A percentile compares a stretch with the other conserved stretches of the same genome.
Conservation (phyloP, 1,140 invertebrate species). For the Oreohelix idahoensis region DNA sequence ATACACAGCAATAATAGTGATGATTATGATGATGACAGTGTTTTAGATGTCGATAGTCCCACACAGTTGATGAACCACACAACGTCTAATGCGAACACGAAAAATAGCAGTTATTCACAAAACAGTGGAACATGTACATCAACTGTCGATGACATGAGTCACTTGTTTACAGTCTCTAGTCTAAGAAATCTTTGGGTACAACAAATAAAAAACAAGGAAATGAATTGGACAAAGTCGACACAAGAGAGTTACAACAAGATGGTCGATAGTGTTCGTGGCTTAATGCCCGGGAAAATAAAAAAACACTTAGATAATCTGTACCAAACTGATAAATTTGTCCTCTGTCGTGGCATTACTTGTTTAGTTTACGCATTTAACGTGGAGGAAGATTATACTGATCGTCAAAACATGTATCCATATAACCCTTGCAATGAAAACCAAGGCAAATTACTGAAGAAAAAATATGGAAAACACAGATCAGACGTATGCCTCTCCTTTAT, state of each 20-base stretch:
- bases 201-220: not conserved
- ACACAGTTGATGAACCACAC: not conserved
- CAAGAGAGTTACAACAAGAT: not conserved
- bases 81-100: not conserved
- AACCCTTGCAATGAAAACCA: not conserved
- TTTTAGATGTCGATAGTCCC: not conserved
- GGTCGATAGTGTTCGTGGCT: not conserved
- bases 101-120: not conserved
- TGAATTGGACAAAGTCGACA: not conserved
- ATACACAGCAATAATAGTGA: not conserved
- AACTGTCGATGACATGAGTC: not conserved
- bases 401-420: not conserved
- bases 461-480: not conserved
- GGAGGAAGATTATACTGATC: not conserved
- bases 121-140: not conserved
- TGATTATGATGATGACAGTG: not conserved
- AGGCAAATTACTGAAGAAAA: not conserved
- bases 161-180: not conserved
- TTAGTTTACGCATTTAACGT: not conserved
- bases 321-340: not conserved
- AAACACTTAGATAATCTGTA: not conserved
- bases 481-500: not conserved
- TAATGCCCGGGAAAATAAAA: not conserved
- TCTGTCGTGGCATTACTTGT: not conserved
- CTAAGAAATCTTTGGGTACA: not conserved